These are phyloP conservation scores for Sphaerophoria taeniata DNA, from an alignment of 2,888 invertebrate species.

Conservation along the genomic window DNA sequence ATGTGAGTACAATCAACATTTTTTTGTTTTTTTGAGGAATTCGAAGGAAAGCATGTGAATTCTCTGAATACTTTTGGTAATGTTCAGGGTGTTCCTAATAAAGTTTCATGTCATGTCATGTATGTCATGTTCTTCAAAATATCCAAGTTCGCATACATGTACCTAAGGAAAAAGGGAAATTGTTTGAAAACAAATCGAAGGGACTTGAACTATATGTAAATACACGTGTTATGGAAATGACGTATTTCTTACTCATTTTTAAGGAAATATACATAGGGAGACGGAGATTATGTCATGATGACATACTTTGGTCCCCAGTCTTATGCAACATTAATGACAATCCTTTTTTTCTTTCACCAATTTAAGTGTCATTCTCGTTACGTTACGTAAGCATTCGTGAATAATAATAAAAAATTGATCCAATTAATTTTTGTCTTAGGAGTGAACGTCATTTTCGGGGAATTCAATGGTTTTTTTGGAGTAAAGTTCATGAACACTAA, in stretches of 20 bases:
- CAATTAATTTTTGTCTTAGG: not conserved
- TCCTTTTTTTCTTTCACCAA: not conserved
- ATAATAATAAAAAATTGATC: not conserved
- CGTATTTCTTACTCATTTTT: too few species aligned
- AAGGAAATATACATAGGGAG: not conserved
- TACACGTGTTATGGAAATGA: not conserved
- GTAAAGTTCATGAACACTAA: too few species aligned
- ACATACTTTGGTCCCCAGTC: conserved; percentile 4
- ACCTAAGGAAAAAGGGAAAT: too few species aligned
- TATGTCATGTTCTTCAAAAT: too few species aligned
- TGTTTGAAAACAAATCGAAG: not conserved
- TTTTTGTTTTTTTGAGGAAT: too few species aligned
- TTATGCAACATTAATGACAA: not conserved
- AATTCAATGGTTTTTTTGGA: not conserved
- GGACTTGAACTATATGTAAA: not conserved
- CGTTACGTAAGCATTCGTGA: not conserved
- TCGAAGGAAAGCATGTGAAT: too few species aligned
- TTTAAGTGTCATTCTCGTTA: not conserved
- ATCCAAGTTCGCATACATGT: too few species aligned
- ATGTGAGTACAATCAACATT: too few species aligned
- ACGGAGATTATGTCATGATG: conserved; percentile 1
- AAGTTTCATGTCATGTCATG: too few species aligned
- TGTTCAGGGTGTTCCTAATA: too few species aligned
- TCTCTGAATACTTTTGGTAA: too few species aligned
- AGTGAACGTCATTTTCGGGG: not conserved